These are phyloP conservation scores for Chondrilla cf. caribensis DNA, from an alignment of 37 sponge, comb jelly and placozoan species.

Conservation along the genomic window DNA sequence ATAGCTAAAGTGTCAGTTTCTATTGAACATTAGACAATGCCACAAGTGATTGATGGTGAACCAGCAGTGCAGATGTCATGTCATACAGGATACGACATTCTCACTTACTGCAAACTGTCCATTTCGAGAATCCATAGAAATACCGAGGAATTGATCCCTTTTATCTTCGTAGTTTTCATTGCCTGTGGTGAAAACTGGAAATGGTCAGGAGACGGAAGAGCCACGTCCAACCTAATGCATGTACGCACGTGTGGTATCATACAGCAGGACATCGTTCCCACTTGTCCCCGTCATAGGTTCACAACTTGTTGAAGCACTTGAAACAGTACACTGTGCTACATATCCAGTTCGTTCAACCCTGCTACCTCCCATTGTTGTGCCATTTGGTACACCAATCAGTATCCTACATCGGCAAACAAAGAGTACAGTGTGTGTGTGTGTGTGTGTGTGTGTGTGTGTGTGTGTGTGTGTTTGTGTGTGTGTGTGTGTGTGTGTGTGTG, in stretches of 20 bases:
- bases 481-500: no score
- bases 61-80: no score
- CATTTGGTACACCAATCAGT: slow-evolving; percentile 16
- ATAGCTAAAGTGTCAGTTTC: no score
- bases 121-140: slow-evolving; percentile 16
- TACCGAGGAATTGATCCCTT: background rate
- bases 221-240: background rate
- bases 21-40: no score
- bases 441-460: no score
- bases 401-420: background rate
- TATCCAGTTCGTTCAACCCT: background rate
- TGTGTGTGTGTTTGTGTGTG: no score
- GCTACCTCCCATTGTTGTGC: background rate
- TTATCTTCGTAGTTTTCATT: background rate
- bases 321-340: background rate
- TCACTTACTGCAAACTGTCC: slow-evolving; percentile 20
- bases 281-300: background rate
- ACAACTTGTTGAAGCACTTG: background rate
- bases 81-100: no score
- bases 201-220: background rate
- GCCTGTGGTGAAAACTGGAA: background rate
- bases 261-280: background rate
- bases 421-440: no score
- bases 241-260: no score
- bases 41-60: no score